Evolutionary conservation across 53 echinoderm and acorn worm genomes (phyloP), one percentile per base, ranked within the genome.

Genomic region (Patiria pectinifera): DNA sequence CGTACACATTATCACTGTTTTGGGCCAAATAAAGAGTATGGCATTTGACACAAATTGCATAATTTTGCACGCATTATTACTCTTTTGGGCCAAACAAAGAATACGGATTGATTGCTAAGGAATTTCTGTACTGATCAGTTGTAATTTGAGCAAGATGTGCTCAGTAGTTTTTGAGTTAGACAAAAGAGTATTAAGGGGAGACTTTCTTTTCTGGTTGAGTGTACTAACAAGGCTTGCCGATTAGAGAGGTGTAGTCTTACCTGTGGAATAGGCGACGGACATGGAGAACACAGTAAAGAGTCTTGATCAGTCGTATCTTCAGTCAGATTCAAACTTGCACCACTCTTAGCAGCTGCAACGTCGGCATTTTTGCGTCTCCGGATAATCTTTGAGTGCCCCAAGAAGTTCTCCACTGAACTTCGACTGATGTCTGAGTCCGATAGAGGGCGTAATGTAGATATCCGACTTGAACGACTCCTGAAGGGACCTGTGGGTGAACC

Each of bases 271-370:
- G 95, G 95, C 66, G 95, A 95, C 6, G 91, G 92, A 25, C 59
- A 83, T 1, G 95, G 95, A 21, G 95, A 95, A 12, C 86, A 82
- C 48, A 92, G 90, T 22, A 94, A 94, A 0, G 95, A 95, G 48
- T 84, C 90, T 15, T 15, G 46, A 6, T 81, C 90, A 80, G 63
- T 25, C 18, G 22, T 66, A 18, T 90, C 90, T 47, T 80, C 62
- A 4, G 80, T 90, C 66, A 90, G 69, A 24, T 76, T 76, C 84
- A 84, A 53, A 63, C 83, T 90, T 11, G 80, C n/a, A n/a, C 90
- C 90, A 48, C 81, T 66, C 16, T 80, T 90, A 22, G 90, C 63
- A 26, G 80, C 63, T 13, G 81, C 59, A 14, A 90, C 81, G 69
- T 80, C 90, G 13, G 80, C 80, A 69, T 79, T 90, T 63, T 90